phyloP scores from a whole-genome alignment of 2,888 invertebrate genomes.

The Loripinus fragilis region DNA sequence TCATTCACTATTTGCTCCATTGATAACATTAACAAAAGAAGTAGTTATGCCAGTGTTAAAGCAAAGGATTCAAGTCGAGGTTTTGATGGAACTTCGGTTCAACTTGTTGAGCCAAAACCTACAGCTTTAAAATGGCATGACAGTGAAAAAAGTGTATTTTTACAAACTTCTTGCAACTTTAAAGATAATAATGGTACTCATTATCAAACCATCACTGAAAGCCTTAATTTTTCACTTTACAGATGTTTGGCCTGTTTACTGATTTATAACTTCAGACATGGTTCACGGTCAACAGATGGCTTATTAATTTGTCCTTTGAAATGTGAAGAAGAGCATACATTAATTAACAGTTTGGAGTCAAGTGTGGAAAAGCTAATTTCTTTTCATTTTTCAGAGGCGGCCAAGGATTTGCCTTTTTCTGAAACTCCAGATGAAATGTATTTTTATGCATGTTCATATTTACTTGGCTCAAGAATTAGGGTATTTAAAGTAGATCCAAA shows the following conservation, averaged over 20 bases:
- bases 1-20: background rate
- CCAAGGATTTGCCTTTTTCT: background rate
- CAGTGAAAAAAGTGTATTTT: background rate
- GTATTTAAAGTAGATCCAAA: background rate
- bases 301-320: background rate
- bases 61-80: slow-evolving; percentile 7
- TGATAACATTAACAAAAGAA: background rate
- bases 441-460: background rate
- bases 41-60: slow-evolving; percentile 3
- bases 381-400: background rate
- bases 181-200: background rate
- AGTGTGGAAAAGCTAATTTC: background rate
- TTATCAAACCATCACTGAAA: background rate
- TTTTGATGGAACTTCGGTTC: slow-evolving; percentile 28
- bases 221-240: background rate
- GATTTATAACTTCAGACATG: background rate
- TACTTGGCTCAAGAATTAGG: background rate
- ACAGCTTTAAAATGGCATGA: background rate
- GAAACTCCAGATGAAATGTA: background rate
- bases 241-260: background rate
- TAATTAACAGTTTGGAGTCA: background rate
- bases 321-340: background rate
- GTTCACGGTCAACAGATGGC: background rate
- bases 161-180: background rate
- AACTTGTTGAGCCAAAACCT: slow-evolving; percentile 9